phyloP scores from a whole-genome alignment of 64 coral and sea anemone genomes.

The Acropora yongei region DNA sequence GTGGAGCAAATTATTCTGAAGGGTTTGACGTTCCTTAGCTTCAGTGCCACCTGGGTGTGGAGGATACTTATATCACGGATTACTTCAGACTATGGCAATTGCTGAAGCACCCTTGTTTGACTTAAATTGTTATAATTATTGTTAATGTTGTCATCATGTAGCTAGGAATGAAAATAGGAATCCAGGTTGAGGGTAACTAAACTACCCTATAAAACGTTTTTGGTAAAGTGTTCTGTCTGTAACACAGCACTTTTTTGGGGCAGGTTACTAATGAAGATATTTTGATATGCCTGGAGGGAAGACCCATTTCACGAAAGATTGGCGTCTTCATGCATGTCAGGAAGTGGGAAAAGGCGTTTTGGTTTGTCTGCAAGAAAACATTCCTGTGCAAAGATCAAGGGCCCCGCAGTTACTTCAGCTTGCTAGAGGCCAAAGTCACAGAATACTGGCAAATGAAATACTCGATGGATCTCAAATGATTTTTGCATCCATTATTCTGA shows the following conservation, averaged over 20 bases:
- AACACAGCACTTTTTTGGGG: background rate
- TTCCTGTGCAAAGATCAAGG: conserved; percentile 36
- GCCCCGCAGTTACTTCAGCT: background rate
- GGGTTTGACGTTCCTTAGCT: no score
- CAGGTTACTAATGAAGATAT: background rate
- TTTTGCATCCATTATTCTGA: conserved; percentile 26
- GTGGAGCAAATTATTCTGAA: background rate
- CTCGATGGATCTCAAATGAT: no score
- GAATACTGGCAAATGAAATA: no score
- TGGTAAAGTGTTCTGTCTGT: no score
- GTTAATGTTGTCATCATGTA: background rate
- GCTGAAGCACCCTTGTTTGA: no score
- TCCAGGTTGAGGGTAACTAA: background rate
- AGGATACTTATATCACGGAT: no score
- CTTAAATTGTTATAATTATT: no score
- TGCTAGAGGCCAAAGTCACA: no score
- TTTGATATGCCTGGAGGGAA: conserved; percentile 33
- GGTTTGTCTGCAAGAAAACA: conserved; percentile 41
- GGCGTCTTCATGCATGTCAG: conserved; percentile 31
- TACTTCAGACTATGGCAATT: no score
- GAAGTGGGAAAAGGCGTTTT: conserved; percentile 34
- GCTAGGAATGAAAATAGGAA: background rate
- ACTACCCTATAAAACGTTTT: background rate
- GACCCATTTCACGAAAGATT: conserved; percentile 33
- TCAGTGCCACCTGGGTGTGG: no score